Conservation (phyloP, 2,113 vertebrate genomes). For the Ramphastos sulfuratus region DNA sequence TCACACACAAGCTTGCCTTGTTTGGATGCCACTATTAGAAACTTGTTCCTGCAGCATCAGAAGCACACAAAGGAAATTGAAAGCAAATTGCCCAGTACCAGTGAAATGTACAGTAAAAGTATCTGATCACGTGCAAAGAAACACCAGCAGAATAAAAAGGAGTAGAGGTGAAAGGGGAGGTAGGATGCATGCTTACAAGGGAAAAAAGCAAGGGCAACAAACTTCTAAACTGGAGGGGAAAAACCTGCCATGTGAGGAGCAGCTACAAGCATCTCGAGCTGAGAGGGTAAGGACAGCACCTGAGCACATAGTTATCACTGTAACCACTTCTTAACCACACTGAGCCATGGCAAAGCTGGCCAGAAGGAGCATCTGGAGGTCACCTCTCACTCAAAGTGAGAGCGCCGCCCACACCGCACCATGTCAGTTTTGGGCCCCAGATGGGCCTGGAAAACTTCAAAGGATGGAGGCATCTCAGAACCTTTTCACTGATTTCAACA, state of each 20-base stretch:
- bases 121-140: not conserved
- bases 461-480: rapidly evolving
- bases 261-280: not conserved
- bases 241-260: not conserved
- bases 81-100: not conserved
- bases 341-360: not conserved
- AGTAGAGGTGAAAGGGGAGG: not conserved
- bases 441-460: not conserved
- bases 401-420: not conserved
- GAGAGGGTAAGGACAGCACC: not conserved
- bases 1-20: not conserved
- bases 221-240: not conserved
- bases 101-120: not conserved
- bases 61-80: not conserved
- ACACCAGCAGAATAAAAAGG: not conserved
- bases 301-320: not conserved
- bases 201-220: not conserved
- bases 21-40: not conserved
- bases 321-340: not conserved
- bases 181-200: rapidly evolving
- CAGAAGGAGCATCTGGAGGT: not conserved
- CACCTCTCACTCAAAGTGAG: not conserved
- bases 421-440: not conserved
- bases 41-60: not conserved
- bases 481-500: not conserved